Evolutionary conservation across 2,888 invertebrate species (phyloP).

Genomic region (Cyclophora punctaria): DNA sequence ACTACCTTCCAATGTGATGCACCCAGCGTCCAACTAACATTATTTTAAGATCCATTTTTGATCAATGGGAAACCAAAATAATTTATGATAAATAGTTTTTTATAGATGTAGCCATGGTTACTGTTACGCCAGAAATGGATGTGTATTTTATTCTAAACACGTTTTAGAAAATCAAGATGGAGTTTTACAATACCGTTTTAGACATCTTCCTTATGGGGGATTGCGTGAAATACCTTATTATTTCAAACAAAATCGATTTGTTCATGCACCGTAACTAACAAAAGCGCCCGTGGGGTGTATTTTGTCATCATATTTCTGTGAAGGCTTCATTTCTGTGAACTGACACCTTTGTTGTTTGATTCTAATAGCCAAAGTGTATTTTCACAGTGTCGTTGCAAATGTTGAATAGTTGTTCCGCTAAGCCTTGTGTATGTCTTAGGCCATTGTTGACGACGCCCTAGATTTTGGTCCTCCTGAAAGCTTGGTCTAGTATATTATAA

Average conservation of each 20-base stretch:
- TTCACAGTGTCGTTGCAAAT: no score
- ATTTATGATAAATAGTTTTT: conserved; percentile 27
- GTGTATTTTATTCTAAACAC: no score
- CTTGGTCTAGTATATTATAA: no score
- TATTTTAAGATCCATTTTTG: conserved; percentile 36
- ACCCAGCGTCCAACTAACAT: conserved; percentile 27
- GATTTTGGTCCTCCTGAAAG: no score
- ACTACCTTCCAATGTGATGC: conserved; percentile 32
- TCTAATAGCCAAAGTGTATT: no score
- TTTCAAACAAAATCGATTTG: conserved; percentile 16
- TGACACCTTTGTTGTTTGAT: conserved; percentile 14
- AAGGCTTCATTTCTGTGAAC: neutral
- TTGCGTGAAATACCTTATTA: conserved; percentile 8
- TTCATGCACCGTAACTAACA: conserved; percentile 26
- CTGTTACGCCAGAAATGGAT: no score
- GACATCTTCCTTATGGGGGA: neutral
- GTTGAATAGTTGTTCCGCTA: no score
- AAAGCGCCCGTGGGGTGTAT: conserved; percentile 30
- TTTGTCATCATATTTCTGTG: conserved; percentile 29
- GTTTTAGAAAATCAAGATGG: no score
- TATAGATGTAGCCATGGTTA: no score
- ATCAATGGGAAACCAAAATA: conserved; percentile 33
- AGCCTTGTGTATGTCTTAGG: no score
- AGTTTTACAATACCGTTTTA: no score
- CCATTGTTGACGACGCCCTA: no score